Base-by-base conservation (phyloP, 2,888 invertebrate genomes). In the Heliothis peltigera region DNA sequence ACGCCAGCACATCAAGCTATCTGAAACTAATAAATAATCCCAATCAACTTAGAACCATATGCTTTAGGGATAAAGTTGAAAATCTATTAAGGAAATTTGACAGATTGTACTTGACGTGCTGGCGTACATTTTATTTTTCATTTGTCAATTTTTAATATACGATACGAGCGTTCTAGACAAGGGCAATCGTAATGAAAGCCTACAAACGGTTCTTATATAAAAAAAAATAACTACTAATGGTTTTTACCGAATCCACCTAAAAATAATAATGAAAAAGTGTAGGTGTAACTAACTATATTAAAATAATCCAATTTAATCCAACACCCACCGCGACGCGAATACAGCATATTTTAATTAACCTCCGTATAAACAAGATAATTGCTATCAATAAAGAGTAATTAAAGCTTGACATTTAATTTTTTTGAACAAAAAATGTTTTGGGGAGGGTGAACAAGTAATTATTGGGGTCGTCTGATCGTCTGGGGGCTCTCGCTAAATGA, bases 361-460 rank as follows among this genome's bases (percentile, higher is more conserved):
- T 58, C 35, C 57, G 7, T 19, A 49, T 66, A 70, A 75, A 78
- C 54, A 63, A 44, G 52, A 47, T 70, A 64, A 79, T 75, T 75
- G 70, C 53, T 79, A 75, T 65, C 75, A 70, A 69, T 81, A 62
- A 48, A 58, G 44, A 59, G 61, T 79, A 65, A 79, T 79, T 76
- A 79, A 75, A 71, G 51, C 22, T 48, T 28, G 62, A 52, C 63
- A 64, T 75, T 69, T 59, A 48, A 42, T 69, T 61, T 63, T 78
- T 80, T 69, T 53, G 32, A 8, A 12, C 15, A 5, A 12, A 58
- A 43, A 19, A 47, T 48, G 12, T 55, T 61, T 76, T 10, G 12
- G 15, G 32, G 39, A 6, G 18, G 19, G 35, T 52, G 17, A 42
- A 21, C 17, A 42, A 56, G 77, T 80, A 75, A 81, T 81, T 64